Percentiles rank a stretch among this genome's conserved stretches.
Conservation (phyloP, 2,888 invertebrate species). For the Caenorhabditis auriculariae region DNA sequence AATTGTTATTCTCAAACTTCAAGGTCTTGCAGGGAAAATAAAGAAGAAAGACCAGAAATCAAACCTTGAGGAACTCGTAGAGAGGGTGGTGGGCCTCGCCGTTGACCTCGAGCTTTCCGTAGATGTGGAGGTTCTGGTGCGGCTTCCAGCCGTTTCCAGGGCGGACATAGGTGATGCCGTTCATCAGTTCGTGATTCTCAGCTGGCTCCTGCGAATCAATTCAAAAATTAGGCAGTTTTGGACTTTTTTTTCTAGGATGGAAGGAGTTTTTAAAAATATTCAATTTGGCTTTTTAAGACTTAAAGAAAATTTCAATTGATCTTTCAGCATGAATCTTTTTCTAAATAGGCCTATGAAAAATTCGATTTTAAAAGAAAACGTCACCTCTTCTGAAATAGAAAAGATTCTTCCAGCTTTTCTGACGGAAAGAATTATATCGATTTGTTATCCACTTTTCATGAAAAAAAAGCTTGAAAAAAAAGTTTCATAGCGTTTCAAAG, state of each 20-base stretch:
- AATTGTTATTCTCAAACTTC: too few relatives aligned
- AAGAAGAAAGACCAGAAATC: too few relatives aligned
- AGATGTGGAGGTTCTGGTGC: constrained; percentile 62
- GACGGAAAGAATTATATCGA: too few relatives aligned
- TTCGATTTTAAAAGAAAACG: too few relatives aligned
- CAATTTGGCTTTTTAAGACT: constrained; percentile 7
- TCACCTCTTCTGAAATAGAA: too few relatives aligned
- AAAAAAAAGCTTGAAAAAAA: too few relatives aligned
- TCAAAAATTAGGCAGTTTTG: neutral
- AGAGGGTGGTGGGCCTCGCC: constrained; percentile 63
- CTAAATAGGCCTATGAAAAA: too few relatives aligned
- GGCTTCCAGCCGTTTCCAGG: constrained; percentile 63
- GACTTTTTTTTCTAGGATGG: neutral
- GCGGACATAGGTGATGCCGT: constrained; percentile 60
- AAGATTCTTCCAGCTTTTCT: too few relatives aligned
- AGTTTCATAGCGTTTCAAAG: too few relatives aligned
- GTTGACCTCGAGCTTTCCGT: constrained; percentile 63
- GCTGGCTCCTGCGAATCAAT: constrained; percentile 55
- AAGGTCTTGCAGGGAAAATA: neutral
- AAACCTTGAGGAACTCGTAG: constrained; percentile 63
- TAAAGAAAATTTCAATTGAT: constrained; percentile 13
- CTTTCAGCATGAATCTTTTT: neutral
- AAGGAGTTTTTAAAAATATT: neutral
- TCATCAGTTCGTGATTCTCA: constrained; percentile 63
- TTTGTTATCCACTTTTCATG: too few relatives aligned